phyloP scores from a whole-genome alignment of 1,140 invertebrate species.

The Drusus annulatus region DNA sequence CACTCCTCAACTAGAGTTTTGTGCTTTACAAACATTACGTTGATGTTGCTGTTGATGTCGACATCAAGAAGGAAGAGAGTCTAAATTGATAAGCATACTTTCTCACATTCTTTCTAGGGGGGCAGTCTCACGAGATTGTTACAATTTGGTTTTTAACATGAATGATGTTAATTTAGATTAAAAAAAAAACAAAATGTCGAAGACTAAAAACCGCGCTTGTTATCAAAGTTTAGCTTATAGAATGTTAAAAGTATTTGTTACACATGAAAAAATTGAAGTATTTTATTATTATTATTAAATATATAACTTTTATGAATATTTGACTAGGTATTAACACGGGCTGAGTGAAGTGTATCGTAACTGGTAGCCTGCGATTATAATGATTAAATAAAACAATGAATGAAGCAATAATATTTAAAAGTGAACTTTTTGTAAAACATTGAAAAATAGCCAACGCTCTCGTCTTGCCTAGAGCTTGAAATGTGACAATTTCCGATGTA shows the following conservation, averaged over 20 bases:
- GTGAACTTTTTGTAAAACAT: background rate
- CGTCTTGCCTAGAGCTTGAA: background rate
- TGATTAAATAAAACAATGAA: conserved; percentile 52
- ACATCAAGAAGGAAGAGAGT: background rate
- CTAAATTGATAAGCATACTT: conserved; percentile 7
- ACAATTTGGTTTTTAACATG: conserved; percentile 33
- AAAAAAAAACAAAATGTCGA: conserved; percentile 58
- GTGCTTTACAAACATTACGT: background rate
- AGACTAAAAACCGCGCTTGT: conserved; percentile 59
- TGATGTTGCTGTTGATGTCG: no score
- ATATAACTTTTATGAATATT: conserved; percentile 56
- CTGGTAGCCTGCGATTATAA: conserved; percentile 54
- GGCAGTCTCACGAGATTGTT: conserved; percentile 45
- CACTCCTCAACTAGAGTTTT: background rate
- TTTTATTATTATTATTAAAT: conserved; percentile 57
- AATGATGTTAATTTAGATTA: conserved; percentile 57
- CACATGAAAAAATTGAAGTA: conserved; percentile 58
- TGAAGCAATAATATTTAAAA: conserved; percentile 56
- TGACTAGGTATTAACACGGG: conserved; percentile 55
- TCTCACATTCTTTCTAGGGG: conserved; percentile 46
- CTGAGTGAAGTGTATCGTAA: conserved; percentile 54
- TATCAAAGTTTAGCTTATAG: conserved; percentile 60
- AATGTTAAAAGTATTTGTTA: conserved; percentile 60
- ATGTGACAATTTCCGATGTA: background rate
- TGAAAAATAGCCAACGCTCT: no score